Conservation (phyloP, 2,797 vertebrate genomes). For the Anomalospiza imberbis region DNA sequence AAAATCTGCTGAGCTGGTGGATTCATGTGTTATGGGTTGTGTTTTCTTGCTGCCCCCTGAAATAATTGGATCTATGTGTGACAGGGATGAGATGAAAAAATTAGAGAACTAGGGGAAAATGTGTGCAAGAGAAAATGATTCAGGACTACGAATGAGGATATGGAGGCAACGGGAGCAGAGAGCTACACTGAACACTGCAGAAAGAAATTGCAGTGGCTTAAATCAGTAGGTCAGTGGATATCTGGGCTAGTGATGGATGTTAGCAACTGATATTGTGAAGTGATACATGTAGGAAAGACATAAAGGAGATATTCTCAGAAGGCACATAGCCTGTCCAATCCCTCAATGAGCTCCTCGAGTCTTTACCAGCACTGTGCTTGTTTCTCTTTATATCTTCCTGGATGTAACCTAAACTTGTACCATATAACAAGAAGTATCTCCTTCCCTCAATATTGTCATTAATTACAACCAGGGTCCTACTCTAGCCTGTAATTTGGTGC, state of each 20-base stretch:
- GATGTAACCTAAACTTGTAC: neutral
- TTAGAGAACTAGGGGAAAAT: neutral
- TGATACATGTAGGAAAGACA: neutral
- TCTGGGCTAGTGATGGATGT: neutral
- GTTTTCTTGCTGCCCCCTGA: neutral
- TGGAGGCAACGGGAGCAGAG: neutral
- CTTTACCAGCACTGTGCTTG: neutral
- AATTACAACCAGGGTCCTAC: neutral
- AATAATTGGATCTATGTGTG: neutral
- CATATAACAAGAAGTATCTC: neutral
- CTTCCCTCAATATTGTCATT: neutral
- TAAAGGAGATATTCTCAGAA: neutral
- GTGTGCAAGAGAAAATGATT: neutral
- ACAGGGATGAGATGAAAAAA: neutral
- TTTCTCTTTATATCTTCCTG: neutral
- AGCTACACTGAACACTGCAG: neutral
- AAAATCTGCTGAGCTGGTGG: conserved; percentile 56
- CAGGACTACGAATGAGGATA: neutral
- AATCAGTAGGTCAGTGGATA: neutral
- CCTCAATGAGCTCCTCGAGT: neutral
- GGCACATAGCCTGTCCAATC: neutral
- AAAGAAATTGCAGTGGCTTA: neutral
- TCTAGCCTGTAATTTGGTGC: neutral
- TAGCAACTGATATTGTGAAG: neutral
- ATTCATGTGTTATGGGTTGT: neutral